These are phyloP conservation scores for Carposina sasakii DNA, from an alignment of 1,140 invertebrate species.

Conservation along the genomic window DNA sequence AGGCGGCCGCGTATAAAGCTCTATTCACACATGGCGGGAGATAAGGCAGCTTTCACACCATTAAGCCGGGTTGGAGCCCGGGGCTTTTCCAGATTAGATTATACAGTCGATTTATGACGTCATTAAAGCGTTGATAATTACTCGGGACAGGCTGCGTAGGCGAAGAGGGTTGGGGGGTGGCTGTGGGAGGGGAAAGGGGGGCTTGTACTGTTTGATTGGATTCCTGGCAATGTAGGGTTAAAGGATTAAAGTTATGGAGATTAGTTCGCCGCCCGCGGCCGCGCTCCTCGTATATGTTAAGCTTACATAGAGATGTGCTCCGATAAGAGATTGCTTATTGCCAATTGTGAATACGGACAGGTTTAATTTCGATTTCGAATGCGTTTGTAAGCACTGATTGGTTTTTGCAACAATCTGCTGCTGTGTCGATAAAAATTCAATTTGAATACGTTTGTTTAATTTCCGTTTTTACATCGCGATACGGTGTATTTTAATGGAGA, in stretches of 20 bases:
- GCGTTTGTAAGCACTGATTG: slow-evolving; percentile 53
- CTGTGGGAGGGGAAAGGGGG: slow-evolving; percentile 29
- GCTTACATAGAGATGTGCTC: slow-evolving; percentile 66
- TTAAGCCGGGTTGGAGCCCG: slow-evolving; percentile 68
- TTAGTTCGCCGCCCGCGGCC: slow-evolving; percentile 68
- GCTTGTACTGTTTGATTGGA: slow-evolving; percentile 72
- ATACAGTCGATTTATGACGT: slow-evolving; percentile 73
- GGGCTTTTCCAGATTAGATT: slow-evolving; percentile 75
- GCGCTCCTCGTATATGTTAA: slow-evolving; percentile 66
- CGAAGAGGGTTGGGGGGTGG: slow-evolving; percentile 33
- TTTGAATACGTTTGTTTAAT: too few relatives aligned
- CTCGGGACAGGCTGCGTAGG: slow-evolving; percentile 70
- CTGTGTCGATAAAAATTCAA: too few relatives aligned
- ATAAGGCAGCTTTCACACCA: slow-evolving; percentile 72
- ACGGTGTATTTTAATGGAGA: too few relatives aligned
- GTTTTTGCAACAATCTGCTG: slow-evolving; percentile 22
- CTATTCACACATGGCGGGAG: slow-evolving; percentile 71
- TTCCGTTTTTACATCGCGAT: too few relatives aligned
- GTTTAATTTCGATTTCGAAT: slow-evolving; percentile 56
- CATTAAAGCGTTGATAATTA: slow-evolving; percentile 75
- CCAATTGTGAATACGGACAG: slow-evolving; percentile 65
- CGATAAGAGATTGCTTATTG: slow-evolving; percentile 71
- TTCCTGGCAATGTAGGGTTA: slow-evolving; percentile 68
- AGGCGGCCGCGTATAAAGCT: slow-evolving; percentile 66
- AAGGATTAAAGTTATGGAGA: slow-evolving; percentile 72